These are phyloP conservation scores for Mus spretus DNA, from an alignment of 2,797 vertebrate genomes.

Conservation along the genomic window DNA sequence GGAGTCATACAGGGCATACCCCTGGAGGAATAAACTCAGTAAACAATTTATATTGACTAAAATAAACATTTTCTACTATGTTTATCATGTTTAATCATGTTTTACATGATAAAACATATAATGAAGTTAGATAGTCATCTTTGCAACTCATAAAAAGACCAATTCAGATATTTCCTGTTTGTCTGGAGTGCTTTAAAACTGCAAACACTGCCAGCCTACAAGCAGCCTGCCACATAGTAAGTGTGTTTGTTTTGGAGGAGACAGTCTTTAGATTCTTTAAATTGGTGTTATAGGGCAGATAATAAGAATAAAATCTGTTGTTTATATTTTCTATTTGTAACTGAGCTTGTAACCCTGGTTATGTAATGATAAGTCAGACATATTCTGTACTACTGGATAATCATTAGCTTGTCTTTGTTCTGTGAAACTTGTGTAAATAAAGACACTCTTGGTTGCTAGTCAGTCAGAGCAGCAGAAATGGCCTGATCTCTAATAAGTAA, in stretches of 20 bases:
- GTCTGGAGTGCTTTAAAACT: neutral
- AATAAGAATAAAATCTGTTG: neutral
- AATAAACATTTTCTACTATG: neutral
- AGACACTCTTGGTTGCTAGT: neutral
- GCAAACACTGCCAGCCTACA: neutral
- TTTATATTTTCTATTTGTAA: neutral
- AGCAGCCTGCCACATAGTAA: neutral
- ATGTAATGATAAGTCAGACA: neutral
- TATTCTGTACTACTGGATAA: neutral
- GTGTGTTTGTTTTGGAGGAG: neutral
- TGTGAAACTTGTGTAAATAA: neutral
- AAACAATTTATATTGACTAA: neutral
- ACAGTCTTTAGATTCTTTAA: neutral
- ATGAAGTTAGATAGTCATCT: too few species aligned
- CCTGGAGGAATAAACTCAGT: neutral
- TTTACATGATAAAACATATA: too few species aligned
- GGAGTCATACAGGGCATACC: neutral
- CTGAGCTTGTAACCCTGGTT: neutral
- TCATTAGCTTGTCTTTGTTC: neutral
- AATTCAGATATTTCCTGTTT: neutral
- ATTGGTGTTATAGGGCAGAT: neutral
- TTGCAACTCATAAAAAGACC: too few species aligned
- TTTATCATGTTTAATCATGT: too few species aligned
- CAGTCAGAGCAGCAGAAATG: neutral
- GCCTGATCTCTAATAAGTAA: neutral